These are phyloP conservation scores for Chaetophractus vellerosus DNA, from an alignment of 2,797 vertebrate species.

Conservation along the genomic window DNA sequence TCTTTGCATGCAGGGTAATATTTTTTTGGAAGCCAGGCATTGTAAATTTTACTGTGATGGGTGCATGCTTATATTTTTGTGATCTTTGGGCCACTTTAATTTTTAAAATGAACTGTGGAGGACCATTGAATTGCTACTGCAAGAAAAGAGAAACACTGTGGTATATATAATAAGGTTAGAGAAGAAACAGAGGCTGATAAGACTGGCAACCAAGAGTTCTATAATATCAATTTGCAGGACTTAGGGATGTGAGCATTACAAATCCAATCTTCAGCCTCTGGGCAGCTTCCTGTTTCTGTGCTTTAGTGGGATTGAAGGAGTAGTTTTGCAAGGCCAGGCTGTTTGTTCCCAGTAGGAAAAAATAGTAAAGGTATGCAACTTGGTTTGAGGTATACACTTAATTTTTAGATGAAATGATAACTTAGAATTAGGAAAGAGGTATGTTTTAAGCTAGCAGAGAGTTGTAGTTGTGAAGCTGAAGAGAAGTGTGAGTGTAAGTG, in stretches of 20 bases:
- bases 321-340: not conserved
- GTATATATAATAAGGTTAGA: not conserved
- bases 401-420: not conserved
- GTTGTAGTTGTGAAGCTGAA: not conserved
- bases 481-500: not conserved
- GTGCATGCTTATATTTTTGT: too few relatives aligned
- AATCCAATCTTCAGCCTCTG: slow-evolving; percentile 29
- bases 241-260: not conserved
- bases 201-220: slow-evolving; percentile 5
- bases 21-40: too few relatives aligned
- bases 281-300: slow-evolving; percentile 6
- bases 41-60: too few relatives aligned
- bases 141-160: slow-evolving; percentile 35
- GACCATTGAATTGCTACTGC: not conserved
- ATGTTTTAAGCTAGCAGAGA: not conserved
- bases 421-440: not conserved
- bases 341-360: slow-evolving; percentile 28
- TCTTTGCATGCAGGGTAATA: too few relatives aligned
- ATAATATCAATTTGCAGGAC: not conserved
- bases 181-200: not conserved
- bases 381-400: not conserved
- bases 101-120: slow-evolving; percentile 27
- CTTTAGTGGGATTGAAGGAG: not conserved
- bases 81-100: not conserved
- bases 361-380: not conserved